These are phyloP conservation scores for Leguminivora glycinivorella DNA, from an alignment of 1,140 invertebrate species.

Conservation along the genomic window DNA sequence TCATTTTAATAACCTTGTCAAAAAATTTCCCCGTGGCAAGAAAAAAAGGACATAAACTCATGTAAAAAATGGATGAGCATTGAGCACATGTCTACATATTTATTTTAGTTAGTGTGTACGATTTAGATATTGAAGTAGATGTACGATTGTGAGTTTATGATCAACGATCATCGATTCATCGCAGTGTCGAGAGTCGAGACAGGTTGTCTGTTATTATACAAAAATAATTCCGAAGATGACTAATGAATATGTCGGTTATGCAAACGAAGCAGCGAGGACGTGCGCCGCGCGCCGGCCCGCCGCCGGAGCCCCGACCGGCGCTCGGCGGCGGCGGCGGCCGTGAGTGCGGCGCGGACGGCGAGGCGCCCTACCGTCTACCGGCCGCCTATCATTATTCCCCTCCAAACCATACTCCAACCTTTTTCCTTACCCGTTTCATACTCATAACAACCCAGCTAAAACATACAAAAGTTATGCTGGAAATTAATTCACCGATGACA, in stretches of 20 bases:
- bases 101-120: no score
- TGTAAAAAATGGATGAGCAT: no score
- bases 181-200: no score
- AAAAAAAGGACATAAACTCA: not conserved
- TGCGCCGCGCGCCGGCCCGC: not conserved
- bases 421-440: conserved; percentile 30
- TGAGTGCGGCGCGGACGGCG: conserved; percentile 19
- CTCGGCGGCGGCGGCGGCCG: conserved; percentile 8
- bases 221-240: not conserved
- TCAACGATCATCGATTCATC: no score
- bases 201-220: no score
- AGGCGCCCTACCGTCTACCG: conserved; percentile 54
- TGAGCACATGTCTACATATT: no score
- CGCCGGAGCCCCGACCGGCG: conserved; percentile 51
- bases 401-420: conserved; percentile 57
- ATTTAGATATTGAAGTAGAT: no score
- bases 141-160: no score
- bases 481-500: conserved; percentile 20
- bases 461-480: not conserved
- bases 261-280: not conserved
- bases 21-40: not conserved
- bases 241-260: conserved; percentile 1
- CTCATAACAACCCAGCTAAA: not conserved
- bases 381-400: conserved; percentile 66
- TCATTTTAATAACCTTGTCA: no score